Base-by-base conservation (phyloP, 92 coral and sea anemone species). In the Diadumene lineata region DNA sequence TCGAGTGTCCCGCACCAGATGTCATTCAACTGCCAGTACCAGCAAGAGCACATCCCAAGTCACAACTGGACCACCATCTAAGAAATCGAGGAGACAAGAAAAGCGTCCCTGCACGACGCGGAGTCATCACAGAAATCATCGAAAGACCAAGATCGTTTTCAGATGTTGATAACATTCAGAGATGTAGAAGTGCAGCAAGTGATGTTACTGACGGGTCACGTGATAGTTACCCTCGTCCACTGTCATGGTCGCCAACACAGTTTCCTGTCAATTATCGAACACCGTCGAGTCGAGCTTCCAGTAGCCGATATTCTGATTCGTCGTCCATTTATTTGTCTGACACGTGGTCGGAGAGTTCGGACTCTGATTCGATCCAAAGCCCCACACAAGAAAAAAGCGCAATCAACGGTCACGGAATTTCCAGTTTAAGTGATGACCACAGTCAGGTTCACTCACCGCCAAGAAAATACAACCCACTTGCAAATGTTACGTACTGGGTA, bases 291-390 rank as follows among this genome's bases (percentile, higher is more conserved):
- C n/a, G 70, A 18, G 70, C 71, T 43, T 23, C 79, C 4, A 74
- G 76, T 30, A 44, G 70, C 34, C 68, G 77, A 27, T 84, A 82
- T 3, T 91, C 92, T 58, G 93, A 91, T 31, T 74, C 80, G 32
- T 77, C 81, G 50, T 88, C 92, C 11, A 60, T 78, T 29, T 80
- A 77, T 11, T 72, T 85, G 57, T 87, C 97, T 48, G 97, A 91
- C 56, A 88, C 88, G 1, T 84, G 90, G 68, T 91, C 97, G 21
- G 92, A 81, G 66, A 84, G 97, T 56, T 91, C 97, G 31, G 97
- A 91, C 71, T 87, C 92, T 19, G 91, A 82, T 50, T 84, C 84
- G 1, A 9, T 78, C 43, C 81, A 71, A 30, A 85, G 89, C 30
- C 89, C 77, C n/a, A 22, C 71, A 28, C 38, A 56, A 11, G 77